A percentile compares a stretch with the other conserved stretches of the same genome.
Evolutionary conservation across 2,797 vertebrate species (phyloP).

Genomic region (Nasua narica): DNA sequence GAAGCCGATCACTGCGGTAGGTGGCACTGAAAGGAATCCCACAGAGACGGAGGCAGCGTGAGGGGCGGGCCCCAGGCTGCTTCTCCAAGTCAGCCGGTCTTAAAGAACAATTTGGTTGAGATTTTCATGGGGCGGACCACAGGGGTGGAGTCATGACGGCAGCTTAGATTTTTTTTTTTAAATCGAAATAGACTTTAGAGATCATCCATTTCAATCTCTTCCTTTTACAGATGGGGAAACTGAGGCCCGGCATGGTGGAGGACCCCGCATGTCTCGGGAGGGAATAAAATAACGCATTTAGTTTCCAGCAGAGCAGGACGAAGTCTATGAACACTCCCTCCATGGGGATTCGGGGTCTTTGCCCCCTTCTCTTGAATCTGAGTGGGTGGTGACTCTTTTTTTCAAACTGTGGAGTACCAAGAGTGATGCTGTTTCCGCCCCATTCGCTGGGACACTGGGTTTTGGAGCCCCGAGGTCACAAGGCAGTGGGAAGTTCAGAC

Average conservation of each 20-base stretch:
- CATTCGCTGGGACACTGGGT: neutral
- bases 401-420: neutral
- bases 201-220: neutral
- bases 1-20: neutral
- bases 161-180: neutral
- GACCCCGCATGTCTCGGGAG: neutral
- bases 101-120: neutral
- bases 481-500: neutral
- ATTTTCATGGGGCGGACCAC: neutral
- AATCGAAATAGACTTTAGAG: neutral
- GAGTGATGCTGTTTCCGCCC: neutral
- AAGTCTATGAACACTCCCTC: neutral
- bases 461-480: neutral
- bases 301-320: neutral
- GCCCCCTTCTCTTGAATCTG: neutral
- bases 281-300: neutral
- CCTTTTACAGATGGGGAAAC: neutral
- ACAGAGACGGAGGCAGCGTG: too few species aligned
- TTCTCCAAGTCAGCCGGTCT: too few species aligned
- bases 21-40: neutral
- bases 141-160: too few species aligned
- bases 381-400: neutral
- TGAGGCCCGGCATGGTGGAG: neutral
- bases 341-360: neutral
- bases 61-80: accelerated